Evolutionary conservation across 2,888 invertebrate species (phyloP), one percentile per base, ranked within the genome.

Genomic region (Chrysomela aeneicollis): DNA sequence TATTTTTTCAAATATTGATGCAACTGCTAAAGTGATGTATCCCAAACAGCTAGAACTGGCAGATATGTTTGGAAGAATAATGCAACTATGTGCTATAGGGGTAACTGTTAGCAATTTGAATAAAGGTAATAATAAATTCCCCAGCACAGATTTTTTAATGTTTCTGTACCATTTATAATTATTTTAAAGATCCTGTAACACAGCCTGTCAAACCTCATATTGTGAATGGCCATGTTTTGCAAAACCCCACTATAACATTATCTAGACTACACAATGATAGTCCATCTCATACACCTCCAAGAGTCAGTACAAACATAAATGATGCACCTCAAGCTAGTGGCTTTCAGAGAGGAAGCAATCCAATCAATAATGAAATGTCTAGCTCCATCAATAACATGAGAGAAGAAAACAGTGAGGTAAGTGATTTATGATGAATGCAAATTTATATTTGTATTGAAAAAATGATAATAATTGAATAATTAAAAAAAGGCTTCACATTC

Each of bases 151-250:
- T n/a, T n/a, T n/a, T n/a, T n/a, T n/a, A n/a, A n/a, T n/a, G n/a
- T n/a, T n/a, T n/a, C n/a, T n/a, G n/a, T n/a, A n/a, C n/a, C 26
- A 26, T 8, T 10, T 9, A 35, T 10, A 35, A 37, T 37, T 54
- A n/a, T 1, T 37, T 12, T n/a, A 12, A 22, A 64, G 65, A 61
- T 59, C 58, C 52, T 19, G 32, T 46, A 54, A 65, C 61, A 8
- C 49, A 59, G 30, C 59, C 65, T 12, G 69, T 69, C 2, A 63
- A 64, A 35, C 69, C 69, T n/a, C 69, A 69, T 12, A 66, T 49
- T 19, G 69, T 69, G 32, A 69, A 69, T 26, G 69, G 69, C 30
- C 65, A 67, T 46, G 65, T 69, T 9, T 42, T 69, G 18, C 59
- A 61, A 21, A 67, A 67, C 50, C 69, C 69, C 15, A 69, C 67